Conservation (phyloP, 1,140 invertebrate genomes). For the Drosophila persimilis region DNA sequence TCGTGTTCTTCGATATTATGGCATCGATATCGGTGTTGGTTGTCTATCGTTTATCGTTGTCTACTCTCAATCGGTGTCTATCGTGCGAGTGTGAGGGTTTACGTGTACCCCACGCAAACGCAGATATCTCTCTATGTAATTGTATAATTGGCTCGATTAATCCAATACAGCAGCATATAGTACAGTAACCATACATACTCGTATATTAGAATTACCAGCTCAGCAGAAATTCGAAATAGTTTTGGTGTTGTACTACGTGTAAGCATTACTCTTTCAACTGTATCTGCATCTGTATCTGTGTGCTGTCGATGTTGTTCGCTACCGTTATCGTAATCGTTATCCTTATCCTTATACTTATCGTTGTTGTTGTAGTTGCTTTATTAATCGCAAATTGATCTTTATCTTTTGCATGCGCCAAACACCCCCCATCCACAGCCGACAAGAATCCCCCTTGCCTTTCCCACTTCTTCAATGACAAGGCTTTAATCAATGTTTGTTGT, state of each 20-base stretch:
- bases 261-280: slow-evolving; percentile 56
- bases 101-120: neutral
- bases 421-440: too few relatives aligned
- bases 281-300: slow-evolving; percentile 60
- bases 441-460: too few relatives aligned
- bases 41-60: slow-evolving; percentile 44
- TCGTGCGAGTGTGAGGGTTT: neutral
- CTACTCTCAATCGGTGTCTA: slow-evolving; percentile 55
- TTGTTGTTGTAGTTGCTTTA: slow-evolving; percentile 48
- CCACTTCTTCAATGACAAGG: slow-evolving; percentile 24
- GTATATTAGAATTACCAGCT: slow-evolving; percentile 18
- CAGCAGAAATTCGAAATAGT: slow-evolving; percentile 57
- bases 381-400: slow-evolving; percentile 13
- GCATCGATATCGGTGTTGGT: slow-evolving; percentile 35
- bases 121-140: slow-evolving; percentile 25
- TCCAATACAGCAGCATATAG: slow-evolving; percentile 26
- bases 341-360: slow-evolving; percentile 16
- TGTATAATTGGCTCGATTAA: slow-evolving; percentile 32
- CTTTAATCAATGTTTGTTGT: slow-evolving; percentile 71
- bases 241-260: slow-evolving; percentile 79
- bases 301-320: slow-evolving; percentile 64
- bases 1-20: slow-evolving; percentile 29
- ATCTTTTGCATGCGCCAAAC: slow-evolving; percentile 33
- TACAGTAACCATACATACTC: slow-evolving; percentile 3
- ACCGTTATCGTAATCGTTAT: slow-evolving; percentile 22